A percentile compares a stretch with the other conserved stretches of the same genome.
phyloP scores from a whole-genome alignment of 2,797 vertebrate genomes.

The Alosa sapidissima region DNA sequence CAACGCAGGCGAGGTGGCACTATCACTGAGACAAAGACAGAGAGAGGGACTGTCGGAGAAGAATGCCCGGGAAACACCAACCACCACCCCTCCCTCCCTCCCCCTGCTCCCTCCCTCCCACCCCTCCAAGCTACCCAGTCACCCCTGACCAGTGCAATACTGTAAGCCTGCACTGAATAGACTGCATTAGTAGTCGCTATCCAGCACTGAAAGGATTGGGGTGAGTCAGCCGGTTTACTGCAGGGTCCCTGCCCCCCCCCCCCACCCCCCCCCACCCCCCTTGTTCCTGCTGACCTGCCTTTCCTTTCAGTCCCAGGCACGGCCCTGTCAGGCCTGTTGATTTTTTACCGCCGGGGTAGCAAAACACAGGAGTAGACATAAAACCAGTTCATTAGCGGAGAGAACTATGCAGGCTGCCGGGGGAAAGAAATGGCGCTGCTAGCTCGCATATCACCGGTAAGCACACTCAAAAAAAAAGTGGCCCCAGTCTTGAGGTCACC shows the following conservation, averaged over 20 bases:
- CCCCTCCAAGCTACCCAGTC: slow-evolving; percentile 35
- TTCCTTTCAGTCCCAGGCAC: background rate
- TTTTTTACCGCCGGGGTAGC: slow-evolving; percentile 4
- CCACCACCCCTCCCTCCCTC: background rate
- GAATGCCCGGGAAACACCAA: slow-evolving; percentile 51
- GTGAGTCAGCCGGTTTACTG: slow-evolving; percentile 75
- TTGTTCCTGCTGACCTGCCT: slow-evolving; percentile 13
- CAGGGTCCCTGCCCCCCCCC: slow-evolving; percentile 47
- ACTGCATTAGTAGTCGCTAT: slow-evolving; percentile 64
- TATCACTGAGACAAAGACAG: slow-evolving; percentile 28
- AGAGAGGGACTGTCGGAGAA: slow-evolving; percentile 32
- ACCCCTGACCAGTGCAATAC: slow-evolving; percentile 63
- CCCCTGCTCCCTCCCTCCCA: background rate
- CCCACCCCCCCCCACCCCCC: slow-evolving; percentile 3
- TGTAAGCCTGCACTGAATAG: slow-evolving; percentile 71
- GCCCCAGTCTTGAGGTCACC: slow-evolving; percentile 14
- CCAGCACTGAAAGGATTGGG: slow-evolving; percentile 66
- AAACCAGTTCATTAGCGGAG: slow-evolving; percentile 13
- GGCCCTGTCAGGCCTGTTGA: slow-evolving; percentile 17
- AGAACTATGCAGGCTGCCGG: background rate
- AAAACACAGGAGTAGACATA: slow-evolving; percentile 8
- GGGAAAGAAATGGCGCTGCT: background rate
- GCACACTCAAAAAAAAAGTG: background rate
- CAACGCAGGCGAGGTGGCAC: background rate
- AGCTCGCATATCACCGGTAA: slow-evolving; percentile 14